Evolutionary conservation across 1,140 invertebrate genomes (phyloP).

Genomic region (Drosophila santomea): DNA sequence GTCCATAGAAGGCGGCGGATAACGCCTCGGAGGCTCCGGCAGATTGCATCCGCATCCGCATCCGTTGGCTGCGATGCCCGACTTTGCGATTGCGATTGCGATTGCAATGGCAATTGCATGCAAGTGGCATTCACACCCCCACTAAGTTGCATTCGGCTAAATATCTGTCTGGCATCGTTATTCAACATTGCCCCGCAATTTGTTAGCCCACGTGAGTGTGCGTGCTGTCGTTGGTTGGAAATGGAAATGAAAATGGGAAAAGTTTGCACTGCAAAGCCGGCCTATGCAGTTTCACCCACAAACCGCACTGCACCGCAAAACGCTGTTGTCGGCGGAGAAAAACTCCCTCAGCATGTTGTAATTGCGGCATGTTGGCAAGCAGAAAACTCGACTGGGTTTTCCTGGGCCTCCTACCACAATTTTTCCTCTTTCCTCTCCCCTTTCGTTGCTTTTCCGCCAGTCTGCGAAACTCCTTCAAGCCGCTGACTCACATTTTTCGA

Average conservation of each 20-base stretch:
- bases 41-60: slow-evolving; percentile 43
- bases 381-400: slow-evolving; percentile 22
- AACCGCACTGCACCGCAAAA: slow-evolving; percentile 24
- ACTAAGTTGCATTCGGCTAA: slow-evolving; percentile 8
- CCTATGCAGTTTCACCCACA: slow-evolving; percentile 18
- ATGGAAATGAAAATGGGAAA: slow-evolving; percentile 36
- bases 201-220: slow-evolving; percentile 24
- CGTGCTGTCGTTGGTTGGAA: slow-evolving; percentile 2
- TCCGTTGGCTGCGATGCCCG: slow-evolving; percentile 16
- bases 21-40: slow-evolving; percentile 23
- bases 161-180: slow-evolving; percentile 46
- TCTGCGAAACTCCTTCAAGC: slow-evolving; percentile 38
- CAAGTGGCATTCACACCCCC: slow-evolving; percentile 9
- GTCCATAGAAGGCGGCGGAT: slow-evolving; percentile 10
- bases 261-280: slow-evolving; percentile 13
- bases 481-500: slow-evolving; percentile 47
- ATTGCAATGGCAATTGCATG: slow-evolving; percentile 11
- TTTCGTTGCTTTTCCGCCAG: slow-evolving; percentile 2
- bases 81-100: slow-evolving; percentile 17
- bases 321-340: slow-evolving; percentile 14
- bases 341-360: slow-evolving; percentile 55
- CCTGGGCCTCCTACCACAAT: not conserved
- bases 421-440: not conserved
- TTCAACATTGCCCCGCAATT: slow-evolving; percentile 43
- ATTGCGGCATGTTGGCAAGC: slow-evolving; percentile 59